Evolutionary conservation across 2,113 vertebrate genomes (phyloP), one percentile per base, ranked within the genome.

Genomic region (Sprattus sprattus): DNA sequence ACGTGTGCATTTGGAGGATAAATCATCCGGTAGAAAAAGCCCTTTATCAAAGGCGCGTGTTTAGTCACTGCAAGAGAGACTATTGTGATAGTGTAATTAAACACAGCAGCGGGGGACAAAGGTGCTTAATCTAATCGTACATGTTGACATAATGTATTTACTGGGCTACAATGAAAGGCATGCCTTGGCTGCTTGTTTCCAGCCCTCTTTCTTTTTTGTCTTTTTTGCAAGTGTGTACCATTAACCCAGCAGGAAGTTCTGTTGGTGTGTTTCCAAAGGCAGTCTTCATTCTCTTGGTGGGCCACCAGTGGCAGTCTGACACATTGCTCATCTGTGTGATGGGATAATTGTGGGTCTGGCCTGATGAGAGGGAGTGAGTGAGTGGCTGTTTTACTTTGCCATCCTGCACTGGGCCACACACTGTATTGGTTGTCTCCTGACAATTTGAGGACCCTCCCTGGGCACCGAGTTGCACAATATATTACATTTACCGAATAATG

Each of bases 101-200:
- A 86, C 85, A 85, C 80, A 49, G 81, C 82, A 4, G 71, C 22
- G 0, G 87, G 18, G 82, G 64, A 86, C 85, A 84, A 64, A 83
- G 89, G 87, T 86, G 52, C 57, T 81, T 81, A 80, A 57, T 60
- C 67, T 86, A 85, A 78, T 90, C 81, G 85, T 84, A 86, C 71
- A 44, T 86, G 84, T 86, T 87, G 83, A 88, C 84, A 78, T 15
- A 78, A 78, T 78, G 71, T 78, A 78, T 78, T 32, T 78, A 44
- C 71, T 3, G 71, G 11, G 25, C 71, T 15, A 4, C 71, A 78
- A 32, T 78, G 71, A 32, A 78, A 78, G 71, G 13, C 71, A 78
- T 39, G 71, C 71, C 71, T 13, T 0, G 4, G 71, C 32, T 78
- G 28, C 11, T 25, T n/a, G 60, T 64, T 64, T 64, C 60, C 60